Evolutionary conservation across 2,888 invertebrate species (phyloP).

Genomic region (Theretra japonica): DNA sequence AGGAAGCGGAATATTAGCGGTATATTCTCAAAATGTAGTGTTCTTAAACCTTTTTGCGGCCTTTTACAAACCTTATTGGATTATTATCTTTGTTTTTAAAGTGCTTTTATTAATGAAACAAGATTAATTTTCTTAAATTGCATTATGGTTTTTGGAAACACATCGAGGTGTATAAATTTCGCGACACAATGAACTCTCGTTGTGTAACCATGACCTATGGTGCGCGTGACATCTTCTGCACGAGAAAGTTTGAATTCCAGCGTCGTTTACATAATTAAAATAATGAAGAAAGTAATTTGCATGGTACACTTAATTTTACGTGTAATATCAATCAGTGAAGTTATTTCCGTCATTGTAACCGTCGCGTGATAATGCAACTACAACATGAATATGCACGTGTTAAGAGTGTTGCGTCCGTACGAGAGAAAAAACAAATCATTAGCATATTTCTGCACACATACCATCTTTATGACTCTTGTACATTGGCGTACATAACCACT

Average conservation of each 20-base stretch:
- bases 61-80: background rate
- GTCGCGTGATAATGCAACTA: conserved; percentile 2
- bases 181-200: conserved; percentile 1
- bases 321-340: conserved; percentile 5
- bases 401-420: conserved; percentile 6
- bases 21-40: background rate
- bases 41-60: background rate
- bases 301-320: conserved; percentile 2
- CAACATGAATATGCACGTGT: conserved; percentile 10
- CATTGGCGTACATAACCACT: conserved; percentile 45
- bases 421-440: conserved; percentile 22
- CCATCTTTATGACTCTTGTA: conserved; percentile 36
- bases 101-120: background rate
- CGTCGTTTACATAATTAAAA: background rate
- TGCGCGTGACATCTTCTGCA: conserved; percentile 5
- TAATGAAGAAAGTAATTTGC: background rate
- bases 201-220: background rate
- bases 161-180: background rate
- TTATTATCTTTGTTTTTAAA: background rate
- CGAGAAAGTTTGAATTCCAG: background rate
- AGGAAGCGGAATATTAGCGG: background rate
- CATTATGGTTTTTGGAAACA: background rate
- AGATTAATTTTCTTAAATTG: background rate
- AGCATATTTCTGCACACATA: conserved; percentile 13
- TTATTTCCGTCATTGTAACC: conserved; percentile 9